Evolutionary conservation across 2,888 invertebrate species (phyloP), one percentile per base, ranked within the genome.

Genomic region (Mongoloraphidia duomilia): DNA sequence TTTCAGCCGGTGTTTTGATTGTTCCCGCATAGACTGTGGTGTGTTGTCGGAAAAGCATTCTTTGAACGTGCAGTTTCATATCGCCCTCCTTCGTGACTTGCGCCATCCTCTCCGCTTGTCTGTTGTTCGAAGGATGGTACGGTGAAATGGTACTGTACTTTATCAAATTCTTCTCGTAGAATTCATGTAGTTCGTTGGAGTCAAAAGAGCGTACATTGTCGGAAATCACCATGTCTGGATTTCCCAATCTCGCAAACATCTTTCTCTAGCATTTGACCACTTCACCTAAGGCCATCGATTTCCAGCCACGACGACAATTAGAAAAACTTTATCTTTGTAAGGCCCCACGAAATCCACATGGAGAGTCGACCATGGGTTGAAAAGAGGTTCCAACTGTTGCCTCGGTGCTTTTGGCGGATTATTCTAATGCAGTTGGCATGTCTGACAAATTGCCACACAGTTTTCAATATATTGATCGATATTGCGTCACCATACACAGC

Each of bases 121-220:
- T 44, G 37, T 48, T 48, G 6, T 44, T 42, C 11, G 17, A n/a
- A 37, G 47, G 47, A 26, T 44, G 14, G 44, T 47, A 13, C 13
- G 34, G 17, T 17, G 37, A 13, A 33, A 13, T 44, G 5, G 44
- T 47, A 12, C 44, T 17, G 12, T 40, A 17, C 44, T 5, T 47
- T 12, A 47, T 37, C 47, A 43, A 11, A 14, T 37, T 8, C 33
- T 38, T 13, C 10, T 10, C 3, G 26, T 36, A 43, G 44, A 48
- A 6, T 48, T 26, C 37, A 45, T 41, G 44, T 45, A 48, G 9
- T 34, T 26, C 12, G 26, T 12, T 35, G 48, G 44, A 9, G 48
- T 48, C 12, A 48, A 48, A n/a, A 45, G 43, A 10, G 48, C 44
- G n/a, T 26, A 43, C 48, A n/a, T 43, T 43, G 17, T 48, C 42